Percentiles rank a stretch among this genome's conserved stretches.
Evolutionary conservation across 2,888 invertebrate genomes (phyloP).

Genomic region (Acrobasis consociella): DNA sequence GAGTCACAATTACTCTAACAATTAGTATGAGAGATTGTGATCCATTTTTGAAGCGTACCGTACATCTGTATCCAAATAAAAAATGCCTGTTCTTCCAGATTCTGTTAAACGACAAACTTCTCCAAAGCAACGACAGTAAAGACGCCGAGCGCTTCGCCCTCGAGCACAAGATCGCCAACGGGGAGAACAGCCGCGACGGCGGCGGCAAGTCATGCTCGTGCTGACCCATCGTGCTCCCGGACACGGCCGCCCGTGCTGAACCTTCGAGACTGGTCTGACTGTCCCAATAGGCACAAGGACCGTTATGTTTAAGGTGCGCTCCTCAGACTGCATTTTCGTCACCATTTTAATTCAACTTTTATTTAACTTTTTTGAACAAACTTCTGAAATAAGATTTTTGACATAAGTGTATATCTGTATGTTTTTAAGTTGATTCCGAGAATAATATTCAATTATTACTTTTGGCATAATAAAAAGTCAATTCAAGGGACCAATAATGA

Average conservation of each 20-base stretch:
- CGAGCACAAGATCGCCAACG: conserved; percentile 80
- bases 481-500: no score
- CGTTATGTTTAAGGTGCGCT: conserved; percentile 1
- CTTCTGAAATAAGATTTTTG: not conserved
- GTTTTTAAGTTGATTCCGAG: no score
- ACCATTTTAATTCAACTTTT: not conserved
- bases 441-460: no score
- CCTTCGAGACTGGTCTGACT: not conserved
- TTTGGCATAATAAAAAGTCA: no score
- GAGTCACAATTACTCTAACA: no score
- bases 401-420: no score
- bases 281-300: not conserved
- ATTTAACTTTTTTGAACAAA: not conserved
- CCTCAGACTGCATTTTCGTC: not conserved
- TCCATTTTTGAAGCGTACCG: no score
- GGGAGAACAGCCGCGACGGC: conserved; percentile 68
- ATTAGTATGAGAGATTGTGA: no score
- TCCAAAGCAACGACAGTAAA: conserved; percentile 86
- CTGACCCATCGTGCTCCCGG: conserved; percentile 69
- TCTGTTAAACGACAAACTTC: conserved; percentile 89
- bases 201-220: conserved; percentile 81
- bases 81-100: conserved; percentile 78
- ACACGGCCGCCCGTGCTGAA: no score
- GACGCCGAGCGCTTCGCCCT: conserved; percentile 88
- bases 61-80: no score